Conservation (phyloP, 2,888 invertebrate genomes). For the Acheta domesticus region DNA sequence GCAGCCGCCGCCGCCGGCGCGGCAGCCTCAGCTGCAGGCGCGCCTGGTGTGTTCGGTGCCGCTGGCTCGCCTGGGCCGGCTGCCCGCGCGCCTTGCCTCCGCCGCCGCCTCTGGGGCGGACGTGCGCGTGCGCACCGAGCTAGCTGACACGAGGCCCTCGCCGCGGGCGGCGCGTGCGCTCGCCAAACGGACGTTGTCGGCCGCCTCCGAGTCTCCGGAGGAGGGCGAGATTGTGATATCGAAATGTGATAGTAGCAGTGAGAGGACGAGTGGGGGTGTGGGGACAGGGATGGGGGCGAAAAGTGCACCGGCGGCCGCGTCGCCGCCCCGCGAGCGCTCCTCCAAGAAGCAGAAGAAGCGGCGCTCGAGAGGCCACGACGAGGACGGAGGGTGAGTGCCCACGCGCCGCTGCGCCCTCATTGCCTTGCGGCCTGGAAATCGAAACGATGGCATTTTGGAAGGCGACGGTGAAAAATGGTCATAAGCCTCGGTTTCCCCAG, state of each 20-base stretch:
- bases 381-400: not conserved
- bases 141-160: constrained; percentile 51
- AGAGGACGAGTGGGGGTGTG: not conserved
- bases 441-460: too few relatives aligned
- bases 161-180: not conserved
- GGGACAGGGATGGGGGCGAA: not conserved
- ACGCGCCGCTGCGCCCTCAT: too few relatives aligned
- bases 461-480: too few relatives aligned
- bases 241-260: constrained; percentile 35
- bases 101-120: constrained; percentile 43
- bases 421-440: too few relatives aligned
- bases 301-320: not conserved
- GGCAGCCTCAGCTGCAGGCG: not conserved
- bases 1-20: not conserved
- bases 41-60: not conserved
- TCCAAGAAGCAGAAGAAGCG: constrained; percentile 33
- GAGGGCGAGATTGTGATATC: constrained; percentile 33
- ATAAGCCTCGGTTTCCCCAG: too few relatives aligned
- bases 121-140: constrained; percentile 52
- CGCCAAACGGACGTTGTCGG: constrained; percentile 25
- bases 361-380: constrained; percentile 7
- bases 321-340: constrained; percentile 3
- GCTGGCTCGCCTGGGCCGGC: constrained; percentile 25
- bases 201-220: constrained; percentile 26
- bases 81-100: constrained; percentile 20